Conservation (phyloP, 2,113 vertebrate species). For the Takifugu bimaculatus region DNA sequence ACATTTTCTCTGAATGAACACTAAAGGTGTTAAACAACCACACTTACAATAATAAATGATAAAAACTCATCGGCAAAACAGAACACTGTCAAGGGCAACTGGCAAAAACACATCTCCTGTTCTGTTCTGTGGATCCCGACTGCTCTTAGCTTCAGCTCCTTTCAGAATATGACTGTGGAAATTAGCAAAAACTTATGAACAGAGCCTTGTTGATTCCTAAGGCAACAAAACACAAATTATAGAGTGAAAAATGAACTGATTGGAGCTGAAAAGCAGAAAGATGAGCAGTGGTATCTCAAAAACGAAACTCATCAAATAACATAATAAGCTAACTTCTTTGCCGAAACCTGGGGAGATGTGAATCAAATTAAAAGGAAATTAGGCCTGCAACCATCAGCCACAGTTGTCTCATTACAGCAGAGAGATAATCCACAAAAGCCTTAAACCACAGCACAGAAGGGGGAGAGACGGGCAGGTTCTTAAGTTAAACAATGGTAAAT, state of each 20-base stretch:
- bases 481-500: slow-evolving; percentile 55
- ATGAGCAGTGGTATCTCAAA: slow-evolving; percentile 59
- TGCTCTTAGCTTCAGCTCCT: slow-evolving; percentile 54
- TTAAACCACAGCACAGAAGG: slow-evolving; percentile 54
- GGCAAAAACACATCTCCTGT: slow-evolving; percentile 54
- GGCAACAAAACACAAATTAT: slow-evolving; percentile 70
- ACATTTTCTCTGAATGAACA: slow-evolving; percentile 21
- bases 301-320: slow-evolving; percentile 68
- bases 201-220: slow-evolving; percentile 72
- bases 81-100: slow-evolving; percentile 52
- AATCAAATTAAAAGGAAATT: slow-evolving; percentile 75
- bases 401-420: slow-evolving; percentile 68
- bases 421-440: slow-evolving; percentile 71
- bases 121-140: slow-evolving; percentile 65
- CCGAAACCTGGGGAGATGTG: slow-evolving; percentile 65
- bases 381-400: slow-evolving; percentile 66
- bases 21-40: slow-evolving; percentile 27
- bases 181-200: slow-evolving; percentile 57
- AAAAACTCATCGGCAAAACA: slow-evolving; percentile 51
- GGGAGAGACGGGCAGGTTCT: slow-evolving; percentile 40
- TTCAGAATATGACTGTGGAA: slow-evolving; percentile 69
- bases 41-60: slow-evolving; percentile 28
- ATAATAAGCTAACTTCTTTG: slow-evolving; percentile 68
- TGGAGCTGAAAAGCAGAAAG: slow-evolving; percentile 60
- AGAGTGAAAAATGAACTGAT: slow-evolving; percentile 50